Base-by-base conservation (phyloP, 2,113 vertebrate genomes). In the Herpetotheres cachinnans region DNA sequence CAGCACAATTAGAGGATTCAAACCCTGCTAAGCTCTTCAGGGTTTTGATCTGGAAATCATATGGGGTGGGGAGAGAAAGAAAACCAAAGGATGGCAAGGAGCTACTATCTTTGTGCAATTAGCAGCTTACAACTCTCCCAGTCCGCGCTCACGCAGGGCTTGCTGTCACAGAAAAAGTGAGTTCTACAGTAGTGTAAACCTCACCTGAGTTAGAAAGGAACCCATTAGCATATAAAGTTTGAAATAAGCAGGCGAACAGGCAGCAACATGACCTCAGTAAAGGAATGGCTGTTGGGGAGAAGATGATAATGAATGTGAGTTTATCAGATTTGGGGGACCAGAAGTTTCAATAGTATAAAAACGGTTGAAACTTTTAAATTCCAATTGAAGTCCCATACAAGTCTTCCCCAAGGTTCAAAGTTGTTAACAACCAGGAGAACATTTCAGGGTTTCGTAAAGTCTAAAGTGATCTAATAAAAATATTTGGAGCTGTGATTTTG, bases 1-100 rank as follows among this genome's bases (percentile, higher is more conserved):
- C 77, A 76, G 89, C 82, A 97, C 91, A 97, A 95, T 97, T 98
- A 97, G 90, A 91, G 96, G 98, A 98, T 97, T 96, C 89, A 87
- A 95, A 97, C 47, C 1, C 10, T 56, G 81, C 70, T 92, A 93
- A 90, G 80, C 80, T 89, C 32, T 86, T 92, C 52, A 76, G 58
- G 62, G 78, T 71, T 92, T 71, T 81, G 62, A 66, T 76, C 91
- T 76, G 62, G 58, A 91, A 94, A 89, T 82, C 40, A 22, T 26
- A 61, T 6, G 25, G 44, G 29, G 29, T 54, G 42, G 24, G 49
- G 36, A 71, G 62, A 90, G 24, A 82, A 91, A 80, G 44, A 65
- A 90, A 84, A 49, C 25, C 49, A 82, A 72, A 52, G 7, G 14
- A 85, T 38, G 44, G 89, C 34, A 89, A 93, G 66, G 34, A 81